Evolutionary conservation across 2,797 vertebrate species (phyloP), one percentile per base, ranked within the genome.

Genomic region (Diglossa cyanea): DNA sequence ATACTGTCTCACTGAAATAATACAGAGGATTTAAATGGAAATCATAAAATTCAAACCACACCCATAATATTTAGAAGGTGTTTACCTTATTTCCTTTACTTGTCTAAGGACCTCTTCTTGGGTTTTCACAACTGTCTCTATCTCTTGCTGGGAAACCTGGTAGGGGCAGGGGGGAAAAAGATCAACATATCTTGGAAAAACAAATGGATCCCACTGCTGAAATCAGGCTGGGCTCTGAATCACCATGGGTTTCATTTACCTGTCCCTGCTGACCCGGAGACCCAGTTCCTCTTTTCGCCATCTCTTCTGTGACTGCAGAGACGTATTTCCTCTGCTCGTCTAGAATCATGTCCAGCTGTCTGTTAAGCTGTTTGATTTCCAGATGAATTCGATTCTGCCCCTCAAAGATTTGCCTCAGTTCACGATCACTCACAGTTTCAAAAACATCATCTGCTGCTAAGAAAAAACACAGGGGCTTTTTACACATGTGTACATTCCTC

Each of bases 311-410:
- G 95, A 99, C 94, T 24, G 98, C 97, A 14, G 98, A 98, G 13
- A 99, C 98, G 0, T 99, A 99, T 67, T 98, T 98, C 7, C 99
- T 98, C 96, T 99, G 99, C 88, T 99, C 99, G n/a, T 99, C 99
- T 79, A 99, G 98, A 91, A 99, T 98, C 99, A 99, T 99, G 48
- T 99, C 99, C 55, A 99, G 96, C 50, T 99, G 99, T 45, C 98
- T 98, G 94, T 99, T 98, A 47, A 99, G 98, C 96, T 99, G 99
- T 88, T 99, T 99, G 97, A 99, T 99, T 97, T 99, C 99, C 82
- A 99, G 97, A 71, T 99, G 99, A 95, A 99, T 99, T 60, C 98
- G 98, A 95, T 99, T 99, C 97, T 99, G 99, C 57, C 99, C 99
- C 96, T 99, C 99, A 75, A 99, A 99, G 91, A 99, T 98, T 93